Base-by-base conservation (phyloP, 2,888 invertebrate species). In the Anodontia alba region DNA sequence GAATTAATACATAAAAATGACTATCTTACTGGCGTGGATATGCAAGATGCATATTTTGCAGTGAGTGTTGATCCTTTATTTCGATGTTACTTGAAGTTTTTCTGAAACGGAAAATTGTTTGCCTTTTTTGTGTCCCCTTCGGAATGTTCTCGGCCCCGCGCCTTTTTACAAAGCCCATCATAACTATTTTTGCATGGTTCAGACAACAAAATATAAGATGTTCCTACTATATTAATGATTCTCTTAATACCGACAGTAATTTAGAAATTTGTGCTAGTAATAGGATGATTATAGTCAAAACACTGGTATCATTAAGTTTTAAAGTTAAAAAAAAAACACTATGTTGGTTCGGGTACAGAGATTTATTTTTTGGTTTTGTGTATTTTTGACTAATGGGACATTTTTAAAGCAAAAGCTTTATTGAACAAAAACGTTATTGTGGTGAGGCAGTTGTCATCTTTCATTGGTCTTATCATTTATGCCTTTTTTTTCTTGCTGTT, bases 141-240 rank as follows among this genome's bases (percentile, higher is more conserved):
- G 81, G 81, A 17, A 17, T 81, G 29, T 67, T 72, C 57, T 68
- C 26, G 1, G 54, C 54, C 3, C 54, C 54, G 1, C 5, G 38
- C 5, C 7, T 38, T 38, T 38, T 8, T 38, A 38, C 38, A 5
- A 38, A 38, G 38, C 12, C 12, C 5, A 5, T 38, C 12, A 38
- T 8, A 38, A 5, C 38, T 12, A 38, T 38, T 8, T 38, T 38
- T 12, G 12, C 7, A 38, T 38, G 38, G 38, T 38, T 38, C 12
- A 5, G 38, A 12, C 38, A 38, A 12, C 38, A 38, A 38, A 12
- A 12, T 38, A 8, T 38, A 8, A 38, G 38, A 38, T 38, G 38
- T 12, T 38, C 23, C 31, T 80, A 81, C 69, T 86, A 83, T 31
- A 79, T 86, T 46, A 83, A 86, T 79, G 84, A 88, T 76, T 88